Base-by-base conservation (phyloP, 2,113 vertebrate genomes). In the Ochotona princeps region DNA sequence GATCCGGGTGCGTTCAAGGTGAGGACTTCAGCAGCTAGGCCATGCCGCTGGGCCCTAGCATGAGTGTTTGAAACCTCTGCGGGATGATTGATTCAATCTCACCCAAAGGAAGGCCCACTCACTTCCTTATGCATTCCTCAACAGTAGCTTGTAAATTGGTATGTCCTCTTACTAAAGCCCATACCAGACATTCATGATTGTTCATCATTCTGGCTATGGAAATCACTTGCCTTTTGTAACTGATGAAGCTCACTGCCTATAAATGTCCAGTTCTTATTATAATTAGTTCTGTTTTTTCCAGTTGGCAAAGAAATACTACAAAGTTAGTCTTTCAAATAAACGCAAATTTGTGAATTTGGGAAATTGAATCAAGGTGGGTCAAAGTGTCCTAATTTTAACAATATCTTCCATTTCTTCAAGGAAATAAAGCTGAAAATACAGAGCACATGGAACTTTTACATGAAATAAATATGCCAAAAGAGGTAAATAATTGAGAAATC, bases 391-490 rank as follows among this genome's bases (percentile, higher is more conserved):
- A 47, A 20, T 49, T 79, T 90, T 54, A 75, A 49, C 67, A 65
- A 72, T 60, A n/a, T 51, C 70, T 82, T 7, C 1, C 63, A 83
- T 82, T 81, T 69, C 13, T 54, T 38, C 15, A 47, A 14, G 4
- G 17, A 95, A 85, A 78, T 44, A 65, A 4, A 28, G 51, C 32
- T 38, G 87, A 92, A 78, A 83, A 87, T n/a, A 69, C 13, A 65
- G 3, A 20, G 26, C 70, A 26, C 26, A 57, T 28, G 44, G 63
- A 92, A 74, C 35, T 72, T 84, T 61, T 23, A 79, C 26, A 69
- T 81, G 25, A 74, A 80, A 82, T 81, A 73, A 70, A 92, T 72
- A 79, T 80, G 15, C 70, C 69, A 84, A 23, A 84, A n/a, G 13
- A 30, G 32, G 13, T 66, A 82, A n/a, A 76, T 70, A 67, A 92